These are phyloP conservation scores for Drosophila biarmipes DNA, from an alignment of 1,140 invertebrate genomes.

Conservation along the genomic window DNA sequence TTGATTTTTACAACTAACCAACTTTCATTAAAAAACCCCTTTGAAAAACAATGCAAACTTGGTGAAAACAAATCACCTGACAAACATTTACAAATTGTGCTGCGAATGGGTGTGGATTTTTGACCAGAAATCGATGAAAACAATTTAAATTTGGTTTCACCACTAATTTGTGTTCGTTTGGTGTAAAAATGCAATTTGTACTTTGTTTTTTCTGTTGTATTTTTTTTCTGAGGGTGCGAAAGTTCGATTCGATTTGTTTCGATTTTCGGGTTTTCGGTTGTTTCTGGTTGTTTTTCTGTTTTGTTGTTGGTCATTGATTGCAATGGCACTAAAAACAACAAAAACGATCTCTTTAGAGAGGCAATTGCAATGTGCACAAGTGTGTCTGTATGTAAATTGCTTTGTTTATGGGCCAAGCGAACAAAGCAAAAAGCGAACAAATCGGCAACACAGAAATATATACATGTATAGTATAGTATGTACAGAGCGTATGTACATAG, in stretches of 20 bases:
- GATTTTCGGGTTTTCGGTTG: slow-evolving; percentile 3
- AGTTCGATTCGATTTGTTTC: slow-evolving; percentile 18
- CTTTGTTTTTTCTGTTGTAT: slow-evolving; percentile 12
- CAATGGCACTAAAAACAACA: slow-evolving; percentile 25
- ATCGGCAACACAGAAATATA: slow-evolving; percentile 15
- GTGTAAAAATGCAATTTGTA: slow-evolving; percentile 29
- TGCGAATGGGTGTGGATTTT: background rate
- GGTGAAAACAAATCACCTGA: background rate
- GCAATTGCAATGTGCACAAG: slow-evolving; percentile 25
- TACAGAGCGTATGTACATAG: slow-evolving; percentile 24
- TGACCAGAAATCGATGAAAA: slow-evolving; percentile 3
- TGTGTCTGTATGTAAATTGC: slow-evolving; percentile 58
- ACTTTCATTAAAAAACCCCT: background rate
- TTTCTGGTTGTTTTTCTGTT: slow-evolving; percentile 11
- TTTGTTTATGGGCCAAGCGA: slow-evolving; percentile 59
- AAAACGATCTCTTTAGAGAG: slow-evolving; percentile 51
- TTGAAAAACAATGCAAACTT: background rate
- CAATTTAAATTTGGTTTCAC: slow-evolving; percentile 4
- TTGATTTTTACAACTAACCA: too few species aligned
- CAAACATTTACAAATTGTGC: background rate
- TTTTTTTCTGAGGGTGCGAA: slow-evolving; percentile 11
- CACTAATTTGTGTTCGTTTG: background rate
- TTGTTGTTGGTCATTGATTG: slow-evolving; percentile 57
- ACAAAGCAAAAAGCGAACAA: slow-evolving; percentile 41
- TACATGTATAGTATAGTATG: slow-evolving; percentile 20